Evolutionary conservation across 2,797 vertebrate species (phyloP).

Genomic region (Phalloptychus januarius): DNA sequence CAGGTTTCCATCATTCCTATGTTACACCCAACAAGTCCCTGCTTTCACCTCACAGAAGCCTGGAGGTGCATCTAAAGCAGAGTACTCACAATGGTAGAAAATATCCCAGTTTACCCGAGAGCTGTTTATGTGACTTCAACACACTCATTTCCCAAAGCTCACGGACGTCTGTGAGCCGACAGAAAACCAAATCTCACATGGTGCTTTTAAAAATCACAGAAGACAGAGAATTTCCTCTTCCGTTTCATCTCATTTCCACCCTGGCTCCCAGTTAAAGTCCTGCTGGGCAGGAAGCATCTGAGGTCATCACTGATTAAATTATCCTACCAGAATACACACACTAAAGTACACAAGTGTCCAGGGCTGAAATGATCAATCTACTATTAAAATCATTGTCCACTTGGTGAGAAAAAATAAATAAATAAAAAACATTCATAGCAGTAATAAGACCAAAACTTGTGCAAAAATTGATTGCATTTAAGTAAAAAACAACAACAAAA

Average conservation of each 20-base stretch:
- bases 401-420: too few relatives aligned
- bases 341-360: background rate
- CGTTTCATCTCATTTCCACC: constrained; percentile 44
- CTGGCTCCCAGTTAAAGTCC: constrained; percentile 14
- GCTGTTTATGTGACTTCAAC: constrained; percentile 4
- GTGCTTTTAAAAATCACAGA: constrained; percentile 50
- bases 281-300: background rate
- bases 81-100: constrained; percentile 15
- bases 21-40: constrained; percentile 12
- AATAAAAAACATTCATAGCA: too few relatives aligned
- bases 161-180: constrained; percentile 40
- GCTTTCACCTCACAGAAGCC: background rate
- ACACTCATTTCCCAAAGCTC: constrained; percentile 43
- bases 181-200: constrained; percentile 44
- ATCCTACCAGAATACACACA: constrained; percentile 21
- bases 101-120: background rate
- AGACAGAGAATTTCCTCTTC: constrained; percentile 46
- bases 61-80: constrained; percentile 17
- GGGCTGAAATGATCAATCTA: too few relatives aligned
- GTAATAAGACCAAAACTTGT: too few relatives aligned
- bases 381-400: too few relatives aligned
- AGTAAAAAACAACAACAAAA: too few relatives aligned
- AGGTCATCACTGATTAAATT: constrained; percentile 22
- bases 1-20: constrained; percentile 23
- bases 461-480: too few relatives aligned